Conservation (phyloP, 2,888 invertebrate genomes). For the Pseudanteris insignis region DNA sequence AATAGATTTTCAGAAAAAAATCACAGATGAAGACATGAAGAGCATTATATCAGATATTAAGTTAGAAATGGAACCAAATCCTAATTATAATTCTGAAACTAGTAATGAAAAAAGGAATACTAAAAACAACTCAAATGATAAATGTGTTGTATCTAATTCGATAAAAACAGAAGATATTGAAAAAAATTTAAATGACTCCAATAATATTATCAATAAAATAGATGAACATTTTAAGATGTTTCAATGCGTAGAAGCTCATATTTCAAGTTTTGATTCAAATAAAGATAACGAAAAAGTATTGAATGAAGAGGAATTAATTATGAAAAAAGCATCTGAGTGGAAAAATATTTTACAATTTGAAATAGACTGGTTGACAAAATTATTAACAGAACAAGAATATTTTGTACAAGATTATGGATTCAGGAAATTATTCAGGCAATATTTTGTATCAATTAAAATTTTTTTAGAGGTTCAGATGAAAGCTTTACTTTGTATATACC, state of each 20-base stretch:
- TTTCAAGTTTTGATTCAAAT: neutral
- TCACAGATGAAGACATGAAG: slow-evolving; percentile 33
- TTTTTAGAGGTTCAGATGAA: slow-evolving; percentile 55
- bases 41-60: slow-evolving; percentile 42
- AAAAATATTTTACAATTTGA: slow-evolving; percentile 54
- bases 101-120: neutral
- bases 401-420: slow-evolving; percentile 25
- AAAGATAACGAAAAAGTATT: neutral
- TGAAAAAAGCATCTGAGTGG: slow-evolving; percentile 51
- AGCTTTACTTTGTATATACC: slow-evolving; percentile 56
- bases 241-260: slow-evolving; percentile 13
- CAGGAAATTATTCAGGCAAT: slow-evolving; percentile 43
- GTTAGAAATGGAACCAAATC: slow-evolving; percentile 34
- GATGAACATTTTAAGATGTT: slow-evolving; percentile 1
- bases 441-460: slow-evolving; percentile 47
- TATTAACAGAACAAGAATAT: slow-evolving; percentile 27
- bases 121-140: neutral
- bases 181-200: neutral
- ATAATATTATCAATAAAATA: neutral
- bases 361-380: slow-evolving; percentile 48
- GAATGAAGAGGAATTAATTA: slow-evolving; percentile 26
- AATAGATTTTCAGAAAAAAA: slow-evolving; percentile 35
- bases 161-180: neutral
- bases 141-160: neutral
- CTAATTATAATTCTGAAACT: neutral